Conservation (phyloP, 2,888 invertebrate genomes). For the Oxystoma pomonae region DNA sequence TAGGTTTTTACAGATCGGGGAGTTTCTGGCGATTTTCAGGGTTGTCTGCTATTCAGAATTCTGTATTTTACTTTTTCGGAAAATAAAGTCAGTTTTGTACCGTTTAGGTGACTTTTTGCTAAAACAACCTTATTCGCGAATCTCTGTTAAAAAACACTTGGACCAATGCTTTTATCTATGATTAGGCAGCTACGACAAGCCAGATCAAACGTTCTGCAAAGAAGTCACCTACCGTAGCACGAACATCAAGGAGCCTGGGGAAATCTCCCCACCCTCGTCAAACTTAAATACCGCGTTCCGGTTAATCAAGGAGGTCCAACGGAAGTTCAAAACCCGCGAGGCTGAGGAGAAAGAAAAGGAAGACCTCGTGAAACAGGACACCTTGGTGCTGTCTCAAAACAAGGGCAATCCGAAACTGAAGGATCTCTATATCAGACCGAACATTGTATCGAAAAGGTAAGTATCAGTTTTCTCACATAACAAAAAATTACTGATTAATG, state of each 20-base stretch:
- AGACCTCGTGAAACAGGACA: constrained; percentile 98
- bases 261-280: constrained; percentile 87
- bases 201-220: constrained; percentile 96
- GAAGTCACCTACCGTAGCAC: constrained; percentile 98
- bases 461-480: too few relatives aligned
- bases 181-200: constrained; percentile 80
- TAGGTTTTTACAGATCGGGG: too few relatives aligned
- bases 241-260: constrained; percentile 96
- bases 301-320: constrained; percentile 95
- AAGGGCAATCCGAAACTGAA: constrained; percentile 98
- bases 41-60: too few relatives aligned
- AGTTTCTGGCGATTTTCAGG: too few relatives aligned
- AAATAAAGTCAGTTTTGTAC: too few relatives aligned
- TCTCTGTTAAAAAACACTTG: too few relatives aligned
- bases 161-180: too few relatives aligned
- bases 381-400: constrained; percentile 86
- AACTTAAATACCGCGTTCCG: constrained; percentile 96
- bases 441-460: constrained; percentile 82
- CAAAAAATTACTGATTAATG: too few relatives aligned
- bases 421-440: constrained; percentile 97
- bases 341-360: constrained; percentile 98
- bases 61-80: too few relatives aligned
- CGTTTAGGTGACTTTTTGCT: too few relatives aligned
- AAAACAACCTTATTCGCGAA: too few relatives aligned
- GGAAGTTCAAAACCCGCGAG: constrained; percentile 96